Base-by-base conservation (phyloP, 2,113 vertebrate genomes). In the Coptodon rendalli region DNA sequence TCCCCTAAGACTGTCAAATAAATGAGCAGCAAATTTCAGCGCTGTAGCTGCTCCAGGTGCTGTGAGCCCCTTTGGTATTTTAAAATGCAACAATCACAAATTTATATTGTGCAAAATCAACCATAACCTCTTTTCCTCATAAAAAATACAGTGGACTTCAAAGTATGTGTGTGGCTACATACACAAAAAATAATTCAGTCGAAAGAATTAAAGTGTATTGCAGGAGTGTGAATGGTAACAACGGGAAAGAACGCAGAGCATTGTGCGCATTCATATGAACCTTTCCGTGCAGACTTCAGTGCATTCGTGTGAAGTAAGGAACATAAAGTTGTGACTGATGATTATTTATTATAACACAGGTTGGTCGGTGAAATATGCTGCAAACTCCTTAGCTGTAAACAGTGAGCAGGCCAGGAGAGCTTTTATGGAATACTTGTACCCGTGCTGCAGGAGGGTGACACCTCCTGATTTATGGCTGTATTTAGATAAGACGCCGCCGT, bases 401-500 rank as follows among this genome's bases (percentile, higher is more conserved):
- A 98, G 94, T 90, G 94, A 93, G 91, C 95, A 92, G 95, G 34
- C 96, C 96, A 93, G 96, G 94, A 95, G 97, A 96, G 97, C 97
- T 97, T 98, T 97, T 97, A 97, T 97, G 97, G 97, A 98, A 97
- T 97, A 86, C 86, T 96, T 96, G 97, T 95, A 85, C 95, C 96
- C 97, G 95, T 90, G 96, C 96, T 94, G 96, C 91, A 90, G 96
- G 95, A 90, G 96, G 96, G 94, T 97, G 97, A 97, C 98, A 97
- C 89, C 95, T 89, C 81, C 76, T 98, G 97, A 98, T 97, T 99
- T 97, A 98, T 96, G 83, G 92, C 96, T 96, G 97, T 98, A 98
- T 98, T 98, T 98, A 98, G 98, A 98, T 98, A 98, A 98, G 97
- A 96, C 95, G 94, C 94, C 92, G 91, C 90, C 71, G 95, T 95